Evolutionary conservation across 1,140 invertebrate genomes (phyloP), one percentile per base, ranked within the genome.

Genomic region (Ips typographus): DNA sequence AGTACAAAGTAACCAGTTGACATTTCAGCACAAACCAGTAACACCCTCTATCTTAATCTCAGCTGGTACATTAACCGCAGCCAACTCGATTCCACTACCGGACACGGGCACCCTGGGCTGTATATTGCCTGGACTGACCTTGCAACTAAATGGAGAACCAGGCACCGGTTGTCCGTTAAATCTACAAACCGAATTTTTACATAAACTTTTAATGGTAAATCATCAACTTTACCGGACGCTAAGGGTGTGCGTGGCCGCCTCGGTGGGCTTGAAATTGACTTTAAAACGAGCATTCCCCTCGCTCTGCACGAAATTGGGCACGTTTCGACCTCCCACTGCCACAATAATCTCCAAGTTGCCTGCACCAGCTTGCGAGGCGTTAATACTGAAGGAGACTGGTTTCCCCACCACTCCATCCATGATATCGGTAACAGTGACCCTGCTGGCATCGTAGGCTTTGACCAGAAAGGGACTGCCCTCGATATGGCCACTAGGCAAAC

Each of bases 261-360:
- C 94, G 60, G 94, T 93, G 0, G 96, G 97, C 76, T 97, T 98
- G 80, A 99, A 99, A 80, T 98, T 98, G 2, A 99, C 96, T 79
- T 89, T 89, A 75, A 99, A 98, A 75, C 92, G 90, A 0, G 96
- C 96, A 82, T 98, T 98, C 39, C 95, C 95, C 85, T 98, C 96
- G 51, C 94, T 95, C 78, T 98, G 94, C 1, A 99, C 96, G 81
- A 97, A 98, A 84, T 98, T 98, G 3, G 97, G 97, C 3, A 99
- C 96, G 84, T 98, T 99, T 77, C 94, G 89, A 2, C 95, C 95
- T 77, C 94, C 94, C n/a, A 98, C 95, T 1, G 95, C 95, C 0
- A 99, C 96, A 65, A 98, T 98, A 52, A 99, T 98, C 83, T 99
- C 96, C 72, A 98, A 83, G 82, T 98, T 98, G 44, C 96, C 96